Percentiles rank a stretch among this genome's conserved stretches.
Evolutionary conservation across 2,888 invertebrate genomes (phyloP).

Genomic region (Lasioglossum leucozonium): DNA sequence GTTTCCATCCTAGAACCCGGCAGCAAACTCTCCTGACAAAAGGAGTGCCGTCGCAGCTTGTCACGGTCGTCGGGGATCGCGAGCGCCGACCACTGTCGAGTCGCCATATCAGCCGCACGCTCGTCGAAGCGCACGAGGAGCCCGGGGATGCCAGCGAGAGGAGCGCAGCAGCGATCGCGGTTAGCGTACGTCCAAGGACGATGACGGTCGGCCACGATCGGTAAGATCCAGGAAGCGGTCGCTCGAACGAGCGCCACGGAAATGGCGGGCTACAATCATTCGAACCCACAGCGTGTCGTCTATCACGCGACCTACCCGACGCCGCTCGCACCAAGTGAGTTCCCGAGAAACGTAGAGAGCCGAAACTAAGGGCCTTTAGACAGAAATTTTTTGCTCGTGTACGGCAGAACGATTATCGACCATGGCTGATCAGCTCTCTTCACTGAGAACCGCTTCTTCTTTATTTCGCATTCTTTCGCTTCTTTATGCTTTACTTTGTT

Average conservation of each 20-base stretch:
- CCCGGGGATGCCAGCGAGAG: constrained; percentile 66
- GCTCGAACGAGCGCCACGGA: constrained; percentile 70
- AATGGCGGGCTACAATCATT: constrained; percentile 84
- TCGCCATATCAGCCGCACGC: constrained; percentile 59
- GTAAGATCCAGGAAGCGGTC: constrained; percentile 73
- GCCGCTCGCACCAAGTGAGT: constrained; percentile 84
- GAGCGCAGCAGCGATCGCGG: constrained; percentile 64
- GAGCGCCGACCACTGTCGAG: constrained; percentile 57
- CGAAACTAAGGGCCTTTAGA: constrained; percentile 3
- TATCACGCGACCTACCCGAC: constrained; percentile 84
- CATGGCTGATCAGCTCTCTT: constrained; percentile 9
- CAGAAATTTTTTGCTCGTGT: constrained; percentile 4
- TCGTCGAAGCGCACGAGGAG: constrained; percentile 52
- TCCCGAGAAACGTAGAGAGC: constrained; percentile 53
- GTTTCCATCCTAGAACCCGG: constrained; percentile 67
- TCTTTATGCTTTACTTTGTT: constrained; percentile 1
- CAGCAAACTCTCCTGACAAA: constrained; percentile 76
- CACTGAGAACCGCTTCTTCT: constrained; percentile 4
- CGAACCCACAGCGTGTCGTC: constrained; percentile 83
- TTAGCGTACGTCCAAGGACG: constrained; percentile 68
- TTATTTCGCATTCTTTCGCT: constrained; percentile 3
- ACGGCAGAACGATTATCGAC: constrained; percentile 16
- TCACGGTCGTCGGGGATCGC: constrained; percentile 56
- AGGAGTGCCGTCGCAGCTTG: constrained; percentile 63
- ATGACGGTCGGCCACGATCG: constrained; percentile 75